Percentiles rank a stretch among this genome's conserved stretches.
Conservation (phyloP, 2,797 vertebrate species). For the Helostoma temminkii region DNA sequence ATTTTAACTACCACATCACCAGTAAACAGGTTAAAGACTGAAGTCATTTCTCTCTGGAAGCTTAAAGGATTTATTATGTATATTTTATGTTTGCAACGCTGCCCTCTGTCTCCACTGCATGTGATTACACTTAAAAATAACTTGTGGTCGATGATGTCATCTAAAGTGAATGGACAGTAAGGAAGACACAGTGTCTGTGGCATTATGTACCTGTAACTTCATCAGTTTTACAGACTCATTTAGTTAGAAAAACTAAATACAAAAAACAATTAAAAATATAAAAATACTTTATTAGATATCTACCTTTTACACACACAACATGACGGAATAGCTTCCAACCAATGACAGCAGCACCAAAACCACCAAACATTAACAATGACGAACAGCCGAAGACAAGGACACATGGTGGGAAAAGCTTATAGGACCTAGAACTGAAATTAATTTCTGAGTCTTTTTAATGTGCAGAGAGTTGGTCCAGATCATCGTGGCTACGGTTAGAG, state of each 20-base stretch:
- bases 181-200: neutral
- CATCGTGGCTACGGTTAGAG: constrained; percentile 84
- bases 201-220: neutral
- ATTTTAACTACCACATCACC: neutral
- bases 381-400: constrained; percentile 51
- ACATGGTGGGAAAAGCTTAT: constrained; percentile 57
- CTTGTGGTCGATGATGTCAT: neutral
- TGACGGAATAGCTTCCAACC: constrained; percentile 59
- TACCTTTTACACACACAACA: constrained; percentile 68
- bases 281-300: constrained; percentile 85
- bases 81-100: constrained; percentile 9
- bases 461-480: constrained; percentile 85
- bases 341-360: constrained; percentile 69
- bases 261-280: constrained; percentile 74
- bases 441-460: constrained; percentile 61
- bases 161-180: neutral
- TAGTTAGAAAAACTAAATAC: constrained; percentile 2
- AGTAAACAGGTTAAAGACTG: neutral
- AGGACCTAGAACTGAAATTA: constrained; percentile 38
- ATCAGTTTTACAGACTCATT: neutral
- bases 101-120: constrained; percentile 35
- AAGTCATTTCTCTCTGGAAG: neutral
- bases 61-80: too few species aligned
- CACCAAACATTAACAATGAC: constrained; percentile 60
- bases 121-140: constrained; percentile 18